Evolutionary conservation across 2,797 vertebrate species (phyloP).

Genomic region (Eleutherodactylus coqui): DNA sequence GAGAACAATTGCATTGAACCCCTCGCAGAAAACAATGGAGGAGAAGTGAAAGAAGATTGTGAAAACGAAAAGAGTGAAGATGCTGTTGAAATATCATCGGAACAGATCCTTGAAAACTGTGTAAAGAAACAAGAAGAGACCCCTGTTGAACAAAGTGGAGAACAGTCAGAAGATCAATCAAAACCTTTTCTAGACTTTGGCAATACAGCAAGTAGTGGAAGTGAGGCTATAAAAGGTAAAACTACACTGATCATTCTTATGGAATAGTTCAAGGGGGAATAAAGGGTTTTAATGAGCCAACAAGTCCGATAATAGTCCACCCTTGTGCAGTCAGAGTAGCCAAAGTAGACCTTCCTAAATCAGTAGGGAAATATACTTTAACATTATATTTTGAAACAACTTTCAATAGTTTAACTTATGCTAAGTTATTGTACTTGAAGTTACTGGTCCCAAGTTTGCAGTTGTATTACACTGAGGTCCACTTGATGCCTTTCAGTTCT

Average conservation of each 20-base stretch:
- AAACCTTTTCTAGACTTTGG: constrained; percentile 74
- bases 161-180: constrained; percentile 67
- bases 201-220: constrained; percentile 77
- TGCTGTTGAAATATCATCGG: not conserved
- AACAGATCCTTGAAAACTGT: constrained; percentile 20
- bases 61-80: not conserved
- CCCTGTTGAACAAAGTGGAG: not conserved
- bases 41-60: not conserved
- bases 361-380: not conserved
- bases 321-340: not conserved
- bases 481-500: not conserved
- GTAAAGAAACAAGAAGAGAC: constrained; percentile 32
- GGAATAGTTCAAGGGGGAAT: not conserved
- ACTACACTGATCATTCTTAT: constrained; percentile 16
- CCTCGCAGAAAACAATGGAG: constrained; percentile 38
- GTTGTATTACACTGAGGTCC: not conserved
- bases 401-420: not conserved
- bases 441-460: not conserved
- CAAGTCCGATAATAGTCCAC: not conserved
- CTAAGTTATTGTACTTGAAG: not conserved
- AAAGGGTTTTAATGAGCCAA: not conserved
- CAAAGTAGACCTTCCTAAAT: not conserved
- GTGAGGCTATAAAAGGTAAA: constrained; percentile 76
- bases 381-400: not conserved
- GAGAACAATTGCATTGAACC: not conserved